Conservation (phyloP, 2,113 vertebrate species). For the Zosterops hypoxanthus region DNA sequence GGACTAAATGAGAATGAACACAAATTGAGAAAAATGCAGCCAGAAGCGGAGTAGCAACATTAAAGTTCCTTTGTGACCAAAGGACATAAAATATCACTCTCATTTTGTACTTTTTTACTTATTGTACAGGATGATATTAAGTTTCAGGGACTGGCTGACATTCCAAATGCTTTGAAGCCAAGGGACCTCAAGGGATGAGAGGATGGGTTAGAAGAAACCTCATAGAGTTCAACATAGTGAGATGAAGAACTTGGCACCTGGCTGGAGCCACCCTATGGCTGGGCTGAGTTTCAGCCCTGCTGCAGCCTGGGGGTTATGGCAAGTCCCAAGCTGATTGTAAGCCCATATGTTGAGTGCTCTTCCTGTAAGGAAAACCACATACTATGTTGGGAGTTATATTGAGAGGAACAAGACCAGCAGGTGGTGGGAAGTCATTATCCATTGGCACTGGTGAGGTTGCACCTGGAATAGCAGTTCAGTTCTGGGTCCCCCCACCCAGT, state of each 20-base stretch:
- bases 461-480: neutral
- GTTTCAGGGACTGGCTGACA: neutral
- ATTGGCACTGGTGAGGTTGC: neutral
- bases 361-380: neutral
- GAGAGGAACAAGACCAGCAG: neutral
- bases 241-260: neutral
- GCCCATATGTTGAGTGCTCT: neutral
- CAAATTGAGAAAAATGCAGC: neutral
- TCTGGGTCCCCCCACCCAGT: neutral
- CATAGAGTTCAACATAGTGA: fast-evolving
- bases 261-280: neutral
- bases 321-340: neutral
- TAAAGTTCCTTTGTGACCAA: neutral
- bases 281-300: neutral
- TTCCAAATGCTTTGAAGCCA: neutral
- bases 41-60: neutral
- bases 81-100: neutral
- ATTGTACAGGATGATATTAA: neutral
- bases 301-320: neutral
- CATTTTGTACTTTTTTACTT: neutral
- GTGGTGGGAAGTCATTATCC: neutral
- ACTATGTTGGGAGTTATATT: fast-evolving
- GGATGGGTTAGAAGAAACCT: neutral
- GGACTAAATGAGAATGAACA: neutral
- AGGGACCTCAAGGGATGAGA: neutral